phyloP scores from a whole-genome alignment of 2,797 vertebrate genomes.

The Lacerta agilis region DNA sequence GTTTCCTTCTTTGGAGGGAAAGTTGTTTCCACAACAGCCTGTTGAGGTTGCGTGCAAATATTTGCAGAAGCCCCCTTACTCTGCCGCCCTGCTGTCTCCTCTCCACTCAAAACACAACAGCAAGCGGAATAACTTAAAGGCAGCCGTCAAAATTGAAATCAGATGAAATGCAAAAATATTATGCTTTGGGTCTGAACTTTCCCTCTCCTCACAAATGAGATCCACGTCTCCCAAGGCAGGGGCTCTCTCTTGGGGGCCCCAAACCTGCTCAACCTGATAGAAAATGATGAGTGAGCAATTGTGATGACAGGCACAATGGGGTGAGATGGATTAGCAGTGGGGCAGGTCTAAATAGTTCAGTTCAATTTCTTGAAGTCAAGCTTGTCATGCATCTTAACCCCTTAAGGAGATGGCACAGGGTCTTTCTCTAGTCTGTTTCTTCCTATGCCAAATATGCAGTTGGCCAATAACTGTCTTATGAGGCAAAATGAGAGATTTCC shows the following conservation, averaged over 20 bases:
- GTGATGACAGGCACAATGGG: constrained; percentile 4
- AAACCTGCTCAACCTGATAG: constrained; percentile 12
- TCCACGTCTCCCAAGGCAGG: constrained; percentile 18
- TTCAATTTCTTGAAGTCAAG: background rate
- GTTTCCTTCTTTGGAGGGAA: background rate
- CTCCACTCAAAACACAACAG: constrained; percentile 41
- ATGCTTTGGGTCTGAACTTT: constrained; percentile 35
- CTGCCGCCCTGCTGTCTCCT: constrained; percentile 28
- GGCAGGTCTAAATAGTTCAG: constrained; percentile 1
- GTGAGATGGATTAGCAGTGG: background rate
- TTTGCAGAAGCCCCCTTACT: constrained; percentile 30
- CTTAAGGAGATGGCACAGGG: background rate
- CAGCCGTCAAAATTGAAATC: constrained; percentile 29
- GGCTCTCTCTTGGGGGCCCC: background rate
- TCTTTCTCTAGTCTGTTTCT: background rate
- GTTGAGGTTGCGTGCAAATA: constrained; percentile 17
- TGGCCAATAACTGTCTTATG: background rate
- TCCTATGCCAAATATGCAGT: background rate
- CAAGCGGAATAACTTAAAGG: constrained; percentile 17
- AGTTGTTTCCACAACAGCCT: constrained; percentile 19
- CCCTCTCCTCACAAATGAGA: constrained; percentile 27
- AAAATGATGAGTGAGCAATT: constrained; percentile 16
- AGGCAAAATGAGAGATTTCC: background rate
- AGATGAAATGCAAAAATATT: constrained; percentile 37
- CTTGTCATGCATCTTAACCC: background rate